Evolutionary conservation across 2,797 vertebrate genomes (phyloP).

Genomic region (Chelon labrosus): DNA sequence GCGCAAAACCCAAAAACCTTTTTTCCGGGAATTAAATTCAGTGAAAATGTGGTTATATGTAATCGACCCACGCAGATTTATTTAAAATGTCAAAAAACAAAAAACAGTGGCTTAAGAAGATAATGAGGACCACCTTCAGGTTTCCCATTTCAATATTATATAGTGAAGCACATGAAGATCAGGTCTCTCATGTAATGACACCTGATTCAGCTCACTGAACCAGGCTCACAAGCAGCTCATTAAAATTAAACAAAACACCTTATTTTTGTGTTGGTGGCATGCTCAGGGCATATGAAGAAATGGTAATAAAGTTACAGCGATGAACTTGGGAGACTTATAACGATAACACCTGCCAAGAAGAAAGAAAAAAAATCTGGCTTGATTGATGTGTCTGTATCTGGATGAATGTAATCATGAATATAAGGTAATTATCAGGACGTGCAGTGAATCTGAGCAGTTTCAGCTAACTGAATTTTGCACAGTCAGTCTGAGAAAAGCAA

Average conservation of each 20-base stretch:
- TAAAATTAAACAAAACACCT: neutral
- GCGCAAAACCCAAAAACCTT: neutral
- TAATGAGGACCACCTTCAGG: constrained; percentile 2
- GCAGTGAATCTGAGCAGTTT: neutral
- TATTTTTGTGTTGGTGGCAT: neutral
- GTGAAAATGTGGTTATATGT: neutral
- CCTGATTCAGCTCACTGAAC: neutral
- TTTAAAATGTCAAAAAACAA: constrained; percentile 18
- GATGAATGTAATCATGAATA: neutral
- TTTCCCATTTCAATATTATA: neutral
- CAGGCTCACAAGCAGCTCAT: neutral
- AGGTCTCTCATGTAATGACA: neutral
- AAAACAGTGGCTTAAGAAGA: neutral
- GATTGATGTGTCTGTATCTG: constrained; percentile 8
- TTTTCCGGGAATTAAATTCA: neutral
- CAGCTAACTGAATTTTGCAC: neutral
- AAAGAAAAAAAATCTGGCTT: neutral
- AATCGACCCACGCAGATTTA: neutral
- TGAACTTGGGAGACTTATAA: constrained; percentile 3
- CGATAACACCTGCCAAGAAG: neutral
- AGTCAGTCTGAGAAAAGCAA: constrained; percentile 10
- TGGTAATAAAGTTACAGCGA: too few species aligned
- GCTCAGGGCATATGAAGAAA: too few species aligned
- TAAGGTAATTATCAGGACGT: neutral
- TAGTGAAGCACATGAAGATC: neutral